Conservation (phyloP, 2,113 vertebrate species). For the Ailuropoda melanoleuca region DNA sequence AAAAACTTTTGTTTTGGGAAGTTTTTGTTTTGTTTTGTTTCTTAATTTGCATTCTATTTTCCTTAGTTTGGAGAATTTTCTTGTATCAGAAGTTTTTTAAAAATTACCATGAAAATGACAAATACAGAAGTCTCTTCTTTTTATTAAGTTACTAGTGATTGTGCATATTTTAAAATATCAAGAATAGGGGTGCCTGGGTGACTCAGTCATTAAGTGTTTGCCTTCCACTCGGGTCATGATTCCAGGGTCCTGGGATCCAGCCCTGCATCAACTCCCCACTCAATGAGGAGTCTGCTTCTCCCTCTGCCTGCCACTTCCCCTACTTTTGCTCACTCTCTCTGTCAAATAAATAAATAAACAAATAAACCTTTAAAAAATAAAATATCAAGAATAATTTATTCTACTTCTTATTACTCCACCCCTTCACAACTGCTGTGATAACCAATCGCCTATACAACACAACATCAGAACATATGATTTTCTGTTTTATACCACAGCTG, state of each 20-base stretch:
- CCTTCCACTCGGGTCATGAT: too few species aligned
- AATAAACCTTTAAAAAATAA: too few species aligned
- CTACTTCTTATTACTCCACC: neutral
- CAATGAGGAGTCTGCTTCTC: too few species aligned
- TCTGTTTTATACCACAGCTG: neutral
- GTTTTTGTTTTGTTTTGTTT: neutral
- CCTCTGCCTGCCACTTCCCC: too few species aligned
- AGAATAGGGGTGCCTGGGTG: neutral
- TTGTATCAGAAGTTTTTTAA: neutral
- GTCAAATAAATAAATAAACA: too few species aligned
- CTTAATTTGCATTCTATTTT: neutral
- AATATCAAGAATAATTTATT: neutral
- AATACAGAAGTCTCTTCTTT: neutral
- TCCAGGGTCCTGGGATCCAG: too few species aligned
- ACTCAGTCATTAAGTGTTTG: too few species aligned
- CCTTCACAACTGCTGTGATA: neutral
- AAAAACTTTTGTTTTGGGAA: neutral
- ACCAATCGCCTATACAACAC: neutral
- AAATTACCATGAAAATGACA: neutral
- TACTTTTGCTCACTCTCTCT: too few species aligned
- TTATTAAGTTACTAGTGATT: neutral
- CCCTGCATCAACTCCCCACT: too few species aligned
- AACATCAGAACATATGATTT: neutral
- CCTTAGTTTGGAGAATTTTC: neutral
- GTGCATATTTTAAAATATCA: neutral